Evolutionary conservation across 2,113 vertebrate genomes (phyloP), one percentile per base, ranked within the genome.

Genomic region (Patagioenas fasciata): DNA sequence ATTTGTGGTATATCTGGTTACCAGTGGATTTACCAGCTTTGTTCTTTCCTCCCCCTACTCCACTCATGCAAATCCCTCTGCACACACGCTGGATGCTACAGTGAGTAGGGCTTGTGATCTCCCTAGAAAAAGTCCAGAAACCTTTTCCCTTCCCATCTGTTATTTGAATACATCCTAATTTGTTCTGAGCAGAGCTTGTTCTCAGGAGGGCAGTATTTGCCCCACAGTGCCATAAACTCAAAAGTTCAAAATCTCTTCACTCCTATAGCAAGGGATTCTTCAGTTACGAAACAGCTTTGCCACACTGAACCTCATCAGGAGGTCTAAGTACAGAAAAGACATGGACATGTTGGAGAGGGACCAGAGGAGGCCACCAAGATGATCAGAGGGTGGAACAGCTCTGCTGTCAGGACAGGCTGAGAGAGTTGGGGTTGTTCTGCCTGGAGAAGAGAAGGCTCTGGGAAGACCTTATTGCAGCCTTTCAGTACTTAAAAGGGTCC

Each of bases 91-190:
- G 73, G 34, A 78, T 89, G 57, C 38, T 31, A 62, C 32, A 78
- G 5, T 13, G 19, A 88, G 47, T 67, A 83, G 28, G 60, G 50
- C 23, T 64, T 51, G 32, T 44, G 34, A 64, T 79, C 34, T 86
- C 70, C 64, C 72, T 40, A 34, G 61, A 95, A 85, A 88, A 71
- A 83, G 54, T 96, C 84, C 48, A 86, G 57, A 74, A 79, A 57
- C 25, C 40, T 88, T 81, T 67, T 84, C 23, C 71, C 47, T 85
- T 67, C 67, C 53, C 64, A 83, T 73, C 82, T 95, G 71, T 61
- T 91, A 78, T 53, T 81, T 2, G 8, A 83, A 94, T 78, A 44
- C 48, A 90, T 38, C 47, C 32, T 71, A 36, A 81, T 84, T 93
- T 84, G 21, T 84, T 78, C 64, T 53, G 42, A 84, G 65, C 28